Conservation (phyloP, 2,888 invertebrate species). For the Tinea trinotella region DNA sequence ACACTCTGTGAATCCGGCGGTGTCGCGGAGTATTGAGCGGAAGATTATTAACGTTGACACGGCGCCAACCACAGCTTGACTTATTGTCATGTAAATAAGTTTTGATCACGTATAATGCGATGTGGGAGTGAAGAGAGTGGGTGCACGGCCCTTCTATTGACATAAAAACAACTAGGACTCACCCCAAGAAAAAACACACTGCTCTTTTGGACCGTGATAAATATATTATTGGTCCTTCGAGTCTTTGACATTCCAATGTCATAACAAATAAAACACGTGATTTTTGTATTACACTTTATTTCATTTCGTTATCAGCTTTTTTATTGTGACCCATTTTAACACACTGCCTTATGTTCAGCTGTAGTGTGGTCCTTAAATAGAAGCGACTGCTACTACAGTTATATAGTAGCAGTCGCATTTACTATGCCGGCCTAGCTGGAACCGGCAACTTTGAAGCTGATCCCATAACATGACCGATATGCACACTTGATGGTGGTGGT, state of each 20-base stretch:
- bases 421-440: too few relatives aligned
- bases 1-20: neutral
- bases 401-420: too few relatives aligned
- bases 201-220: neutral
- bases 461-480: too few relatives aligned
- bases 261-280: neutral
- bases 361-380: too few relatives aligned
- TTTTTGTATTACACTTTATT: too few relatives aligned
- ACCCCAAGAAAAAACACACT: constrained; percentile 26
- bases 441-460: too few relatives aligned
- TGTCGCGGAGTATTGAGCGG: constrained; percentile 21
- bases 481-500: too few relatives aligned
- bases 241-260: neutral
- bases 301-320: too few relatives aligned
- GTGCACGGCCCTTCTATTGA: constrained; percentile 42
- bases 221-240: neutral
- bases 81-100: constrained; percentile 67
- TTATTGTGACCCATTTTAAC: too few relatives aligned
- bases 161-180: constrained; percentile 43
- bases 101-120: constrained; percentile 57
- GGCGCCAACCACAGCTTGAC: constrained; percentile 48
- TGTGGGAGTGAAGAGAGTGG: constrained; percentile 51
- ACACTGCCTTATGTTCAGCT: too few relatives aligned
- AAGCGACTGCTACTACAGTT: too few relatives aligned
- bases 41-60: constrained; percentile 38